These are phyloP conservation scores for Pseudoips prasinana DNA, from an alignment of 2,888 invertebrate species.

Conservation along the genomic window DNA sequence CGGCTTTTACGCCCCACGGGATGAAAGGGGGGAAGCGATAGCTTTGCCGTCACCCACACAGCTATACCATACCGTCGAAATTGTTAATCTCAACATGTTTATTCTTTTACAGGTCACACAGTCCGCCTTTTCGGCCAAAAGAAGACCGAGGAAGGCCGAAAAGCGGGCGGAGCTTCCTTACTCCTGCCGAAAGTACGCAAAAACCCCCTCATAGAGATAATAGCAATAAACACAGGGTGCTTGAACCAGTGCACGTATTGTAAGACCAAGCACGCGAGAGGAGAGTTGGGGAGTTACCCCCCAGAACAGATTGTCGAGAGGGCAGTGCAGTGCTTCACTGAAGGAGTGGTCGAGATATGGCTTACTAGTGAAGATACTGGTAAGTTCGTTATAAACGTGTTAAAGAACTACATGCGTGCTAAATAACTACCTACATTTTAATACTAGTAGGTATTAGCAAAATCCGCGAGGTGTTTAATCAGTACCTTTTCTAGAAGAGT, in stretches of 20 bases:
- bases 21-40: too few species aligned
- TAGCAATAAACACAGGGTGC: slow-evolving; percentile 97
- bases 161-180: slow-evolving; percentile 93
- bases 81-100: too few species aligned
- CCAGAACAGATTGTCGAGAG: slow-evolving; percentile 94
- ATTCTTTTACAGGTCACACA: slow-evolving; percentile 88
- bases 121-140: slow-evolving; percentile 89
- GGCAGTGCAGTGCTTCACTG: slow-evolving; percentile 92
- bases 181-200: slow-evolving; percentile 96
- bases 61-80: too few species aligned
- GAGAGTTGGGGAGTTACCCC: slow-evolving; percentile 96
- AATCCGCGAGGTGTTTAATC: too few species aligned
- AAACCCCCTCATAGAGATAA: slow-evolving; percentile 98
- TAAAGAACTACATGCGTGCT: too few species aligned
- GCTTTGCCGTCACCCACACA: too few species aligned
- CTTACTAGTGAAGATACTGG: slow-evolving; percentile 99
- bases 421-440: too few species aligned
- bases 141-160: slow-evolving; percentile 89
- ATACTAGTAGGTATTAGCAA: too few species aligned
- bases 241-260: slow-evolving; percentile 99
- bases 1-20: too few species aligned
- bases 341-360: slow-evolving; percentile 98
- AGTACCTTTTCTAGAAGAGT: too few species aligned
- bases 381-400: too few species aligned
- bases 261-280: slow-evolving; percentile 98